Evolutionary conservation across 2,113 vertebrate genomes (phyloP), one percentile per base, ranked within the genome.

Genomic region (Cyprinodon variegatus): DNA sequence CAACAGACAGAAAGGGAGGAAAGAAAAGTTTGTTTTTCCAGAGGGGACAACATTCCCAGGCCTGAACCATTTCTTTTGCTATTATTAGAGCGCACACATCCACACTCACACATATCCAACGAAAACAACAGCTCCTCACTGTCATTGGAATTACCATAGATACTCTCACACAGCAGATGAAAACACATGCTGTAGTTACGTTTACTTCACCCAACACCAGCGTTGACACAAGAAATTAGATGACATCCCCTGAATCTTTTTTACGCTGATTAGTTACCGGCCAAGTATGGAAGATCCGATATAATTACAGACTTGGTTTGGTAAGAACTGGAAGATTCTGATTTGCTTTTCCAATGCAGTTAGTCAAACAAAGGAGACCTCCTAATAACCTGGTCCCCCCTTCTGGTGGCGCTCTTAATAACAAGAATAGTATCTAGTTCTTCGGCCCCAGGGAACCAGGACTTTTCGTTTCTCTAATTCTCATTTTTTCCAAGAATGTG

Each of bases 21-120:
- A 40, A 82, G 74, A 76, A 64, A 87, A 77, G 88, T 87, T 88
- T 88, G 83, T 91, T 90, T 91, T 93, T 91, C 90, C 82, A 66
- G 68, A 89, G 84, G 86, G 75, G 79, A 90, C 90, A 89, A 89
- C 83, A 92, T 93, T 93, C 92, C 91, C 92, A 93, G 89, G 92
- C 90, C 77, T 82, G 77, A 62, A 79, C 88, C 65, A 84, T 93
- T 90, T 84, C 81, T 83, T 66, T 73, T 22, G 7, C 91, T 93
- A 93, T 90, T 91, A 92, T 91, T 93, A 93, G 89, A 79, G 63
- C 29, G 20, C 65, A 63, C 63, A 59, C 68, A 65, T 65, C 72
- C 46, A 43, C 50, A 53, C 76, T 48, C 78, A 65, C 77, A 77
- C 68, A 62, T 39, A 75, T 73, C 5, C 89, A 75, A 70, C 48